A percentile compares a stretch with the other conserved stretches of the same genome.
Evolutionary conservation across 2,888 invertebrate genomes (phyloP).

Genomic region (Euspilapteryx auroguttella): DNA sequence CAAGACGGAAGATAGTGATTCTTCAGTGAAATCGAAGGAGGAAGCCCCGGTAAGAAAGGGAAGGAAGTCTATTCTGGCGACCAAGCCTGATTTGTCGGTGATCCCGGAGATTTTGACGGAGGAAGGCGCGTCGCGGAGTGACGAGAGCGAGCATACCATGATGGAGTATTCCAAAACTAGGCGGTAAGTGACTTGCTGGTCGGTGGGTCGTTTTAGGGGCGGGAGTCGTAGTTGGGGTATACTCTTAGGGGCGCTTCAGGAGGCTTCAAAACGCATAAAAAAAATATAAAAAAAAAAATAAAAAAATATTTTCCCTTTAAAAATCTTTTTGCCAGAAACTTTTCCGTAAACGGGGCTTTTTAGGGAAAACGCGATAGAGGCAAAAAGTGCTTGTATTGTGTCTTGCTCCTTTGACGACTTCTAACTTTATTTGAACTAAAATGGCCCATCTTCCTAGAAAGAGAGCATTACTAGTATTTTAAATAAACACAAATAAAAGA

Average conservation of each 20-base stretch:
- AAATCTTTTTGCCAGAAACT: no score
- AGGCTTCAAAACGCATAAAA: not conserved
- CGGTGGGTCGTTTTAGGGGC: not conserved
- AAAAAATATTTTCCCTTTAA: no score
- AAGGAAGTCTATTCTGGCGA: slow-evolving; percentile 24
- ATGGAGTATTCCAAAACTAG: slow-evolving; percentile 27
- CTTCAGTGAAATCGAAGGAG: slow-evolving; percentile 26
- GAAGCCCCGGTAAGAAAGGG: slow-evolving; percentile 18
- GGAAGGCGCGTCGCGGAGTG: slow-evolving; percentile 17
- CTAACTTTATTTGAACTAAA: no score
- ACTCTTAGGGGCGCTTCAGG: not conserved
- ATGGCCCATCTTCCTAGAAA: no score
- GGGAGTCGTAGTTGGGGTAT: not conserved
- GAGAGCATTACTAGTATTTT: no score
- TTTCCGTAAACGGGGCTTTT: no score
- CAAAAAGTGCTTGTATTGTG: no score
- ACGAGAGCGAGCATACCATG: slow-evolving; percentile 16
- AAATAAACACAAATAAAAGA: no score
- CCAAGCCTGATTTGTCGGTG: slow-evolving; percentile 39
- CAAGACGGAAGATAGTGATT: slow-evolving; percentile 35
- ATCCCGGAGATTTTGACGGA: slow-evolving; percentile 34
- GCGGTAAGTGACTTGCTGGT: slow-evolving; percentile 18
- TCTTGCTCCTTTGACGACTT: no score
- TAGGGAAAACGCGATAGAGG: no score
- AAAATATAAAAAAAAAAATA: no score